Percentiles rank a stretch among this genome's conserved stretches.
phyloP scores from a whole-genome alignment of 2,113 vertebrate genomes.

The Aleadryas rufinucha region DNA sequence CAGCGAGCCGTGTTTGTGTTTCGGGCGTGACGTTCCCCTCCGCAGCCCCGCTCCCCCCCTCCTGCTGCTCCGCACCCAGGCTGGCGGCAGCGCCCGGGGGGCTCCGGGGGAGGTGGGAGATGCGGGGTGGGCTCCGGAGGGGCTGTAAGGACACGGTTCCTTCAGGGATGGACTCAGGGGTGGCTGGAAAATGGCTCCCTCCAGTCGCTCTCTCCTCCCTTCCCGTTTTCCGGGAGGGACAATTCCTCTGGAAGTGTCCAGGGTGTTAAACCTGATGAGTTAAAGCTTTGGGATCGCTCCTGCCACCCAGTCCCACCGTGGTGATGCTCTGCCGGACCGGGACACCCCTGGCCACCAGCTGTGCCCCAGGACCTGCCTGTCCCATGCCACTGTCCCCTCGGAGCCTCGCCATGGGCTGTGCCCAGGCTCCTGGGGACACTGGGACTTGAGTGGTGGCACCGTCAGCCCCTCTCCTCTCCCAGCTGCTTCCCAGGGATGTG shows the following conservation, averaged over 20 bases:
- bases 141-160: neutral
- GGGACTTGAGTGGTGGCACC: neutral
- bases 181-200: neutral
- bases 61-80: neutral
- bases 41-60: neutral
- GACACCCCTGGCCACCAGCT: neutral
- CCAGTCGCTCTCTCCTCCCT: neutral
- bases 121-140: neutral
- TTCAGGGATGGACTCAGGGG: neutral
- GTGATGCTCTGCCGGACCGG: neutral
- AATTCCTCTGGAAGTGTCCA: neutral
- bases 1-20: constrained; percentile 15
- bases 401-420: rapidly evolving
- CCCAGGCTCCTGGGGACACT: rapidly evolving
- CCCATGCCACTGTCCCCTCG: rapidly evolving
- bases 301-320: neutral
- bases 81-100: rapidly evolving
- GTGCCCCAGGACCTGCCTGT: neutral
- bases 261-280: neutral
- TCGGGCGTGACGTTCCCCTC: constrained; percentile 2
- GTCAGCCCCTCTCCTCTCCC: neutral
- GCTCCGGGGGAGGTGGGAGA: neutral
- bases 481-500: rapidly evolving
- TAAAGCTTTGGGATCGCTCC: neutral
- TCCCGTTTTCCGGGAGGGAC: neutral